These are phyloP conservation scores for Myoxocephalus aenaeus DNA, from an alignment of 2,797 vertebrate species.

Conservation along the genomic window DNA sequence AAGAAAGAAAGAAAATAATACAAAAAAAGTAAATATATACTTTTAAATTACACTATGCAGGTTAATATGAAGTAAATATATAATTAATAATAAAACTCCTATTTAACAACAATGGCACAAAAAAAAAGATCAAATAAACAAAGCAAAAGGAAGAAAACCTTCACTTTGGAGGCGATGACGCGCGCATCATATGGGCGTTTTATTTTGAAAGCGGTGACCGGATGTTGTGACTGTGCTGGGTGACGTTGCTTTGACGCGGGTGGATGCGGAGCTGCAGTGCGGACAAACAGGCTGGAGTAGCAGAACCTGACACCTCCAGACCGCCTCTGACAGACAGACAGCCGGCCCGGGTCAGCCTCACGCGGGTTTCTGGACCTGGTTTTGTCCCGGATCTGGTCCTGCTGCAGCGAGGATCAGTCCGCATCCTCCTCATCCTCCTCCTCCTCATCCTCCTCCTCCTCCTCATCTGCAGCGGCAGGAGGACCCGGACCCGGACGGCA, in stretches of 20 bases:
- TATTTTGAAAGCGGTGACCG: constrained; percentile 61
- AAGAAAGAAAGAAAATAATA: no score
- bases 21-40: not conserved
- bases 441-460: constrained; percentile 26
- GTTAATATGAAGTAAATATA: not conserved
- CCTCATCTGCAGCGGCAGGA: constrained; percentile 42
- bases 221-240: constrained; percentile 41
- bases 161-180: not conserved
- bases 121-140: not conserved
- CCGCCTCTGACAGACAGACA: constrained; percentile 12
- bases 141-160: not conserved
- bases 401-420: constrained; percentile 24
- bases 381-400: constrained; percentile 34
- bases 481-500: constrained; percentile 40
- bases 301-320: constrained; percentile 52
- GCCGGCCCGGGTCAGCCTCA: constrained; percentile 19
- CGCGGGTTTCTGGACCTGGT: not conserved
- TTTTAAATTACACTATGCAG: not conserved
- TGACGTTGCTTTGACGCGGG: constrained; percentile 42
- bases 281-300: constrained; percentile 79
- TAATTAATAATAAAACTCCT: not conserved
- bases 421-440: constrained; percentile 20
- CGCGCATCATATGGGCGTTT: not conserved
- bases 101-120: no score
- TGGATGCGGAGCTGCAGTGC: constrained; percentile 84